phyloP scores from a whole-genome alignment of 2,797 vertebrate species.

The Argya squamiceps region DNA sequence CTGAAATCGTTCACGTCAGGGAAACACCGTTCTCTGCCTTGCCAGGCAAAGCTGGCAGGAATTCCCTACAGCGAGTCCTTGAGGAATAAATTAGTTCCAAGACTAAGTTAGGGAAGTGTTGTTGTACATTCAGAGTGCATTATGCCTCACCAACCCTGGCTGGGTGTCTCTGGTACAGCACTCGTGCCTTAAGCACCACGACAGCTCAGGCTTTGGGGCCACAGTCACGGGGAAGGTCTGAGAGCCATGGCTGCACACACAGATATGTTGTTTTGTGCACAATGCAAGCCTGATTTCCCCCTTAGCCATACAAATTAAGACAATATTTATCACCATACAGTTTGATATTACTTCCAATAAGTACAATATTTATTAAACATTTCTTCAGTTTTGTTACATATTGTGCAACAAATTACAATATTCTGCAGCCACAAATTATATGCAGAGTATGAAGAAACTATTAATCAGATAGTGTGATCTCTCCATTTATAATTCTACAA shows the following conservation, averaged over 20 bases:
- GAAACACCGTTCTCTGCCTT: constrained; percentile 48
- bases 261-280: constrained; percentile 70
- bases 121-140: constrained; percentile 72
- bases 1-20: not conserved
- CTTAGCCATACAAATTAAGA: constrained; percentile 86
- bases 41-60: not conserved
- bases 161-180: constrained; percentile 41
- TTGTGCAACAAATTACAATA: constrained; percentile 96
- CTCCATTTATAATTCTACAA: constrained; percentile 88
- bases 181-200: constrained; percentile 36
- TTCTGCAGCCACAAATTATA: constrained; percentile 94
- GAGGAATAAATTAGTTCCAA: constrained; percentile 66
- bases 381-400: constrained; percentile 94
- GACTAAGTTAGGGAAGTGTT: constrained; percentile 48
- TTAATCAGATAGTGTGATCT: constrained; percentile 84
- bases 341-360: constrained; percentile 89
- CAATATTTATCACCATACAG: constrained; percentile 87
- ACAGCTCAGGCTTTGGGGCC: constrained; percentile 26
- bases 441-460: constrained; percentile 91
- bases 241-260: constrained; percentile 76
- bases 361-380: constrained; percentile 99
- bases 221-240: constrained; percentile 54
- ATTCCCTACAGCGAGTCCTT: constrained; percentile 42
- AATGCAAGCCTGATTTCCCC: constrained; percentile 78
- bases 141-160: constrained; percentile 13